Conservation (phyloP, 2,797 vertebrate genomes). For the Amblyraja radiata region DNA sequence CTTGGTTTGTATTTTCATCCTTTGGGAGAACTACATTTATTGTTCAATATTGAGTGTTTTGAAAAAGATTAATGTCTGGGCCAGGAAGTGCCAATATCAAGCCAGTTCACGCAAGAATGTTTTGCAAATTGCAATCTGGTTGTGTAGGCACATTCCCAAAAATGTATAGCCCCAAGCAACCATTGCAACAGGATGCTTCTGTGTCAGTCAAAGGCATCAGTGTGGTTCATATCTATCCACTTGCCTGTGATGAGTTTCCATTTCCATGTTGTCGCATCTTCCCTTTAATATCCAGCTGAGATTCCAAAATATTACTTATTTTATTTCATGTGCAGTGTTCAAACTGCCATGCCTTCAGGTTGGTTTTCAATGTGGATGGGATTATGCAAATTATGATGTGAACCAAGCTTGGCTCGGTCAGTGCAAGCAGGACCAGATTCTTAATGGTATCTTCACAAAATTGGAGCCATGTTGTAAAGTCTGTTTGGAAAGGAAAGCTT, state of each 20-base stretch:
- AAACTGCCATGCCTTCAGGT: not conserved
- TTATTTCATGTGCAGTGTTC: not conserved
- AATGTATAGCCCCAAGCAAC: not conserved
- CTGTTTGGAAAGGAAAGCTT: not conserved
- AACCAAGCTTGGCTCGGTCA: not conserved
- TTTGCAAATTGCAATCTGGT: not conserved
- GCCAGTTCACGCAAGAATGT: not conserved
- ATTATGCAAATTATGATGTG: not conserved
- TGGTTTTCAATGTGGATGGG: not conserved
- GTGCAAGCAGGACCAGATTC: too few species aligned
- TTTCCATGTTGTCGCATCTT: not conserved
- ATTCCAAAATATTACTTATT: not conserved
- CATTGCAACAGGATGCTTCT: not conserved
- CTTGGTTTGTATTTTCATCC: not conserved
- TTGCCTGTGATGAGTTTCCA: not conserved
- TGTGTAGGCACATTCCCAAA: not conserved
- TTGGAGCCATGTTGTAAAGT: not conserved
- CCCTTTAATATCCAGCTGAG: not conserved
- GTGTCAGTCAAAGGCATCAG: not conserved
- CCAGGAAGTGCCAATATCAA: not conserved
- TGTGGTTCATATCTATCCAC: not conserved
- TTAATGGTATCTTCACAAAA: not conserved
- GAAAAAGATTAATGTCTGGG: not conserved
- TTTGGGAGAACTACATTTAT: not conserved
- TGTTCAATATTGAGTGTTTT: not conserved